Evolutionary conservation across 1,140 invertebrate genomes (phyloP), one percentile per base, ranked within the genome.

Genomic region (Musca vetustissima): DNA sequence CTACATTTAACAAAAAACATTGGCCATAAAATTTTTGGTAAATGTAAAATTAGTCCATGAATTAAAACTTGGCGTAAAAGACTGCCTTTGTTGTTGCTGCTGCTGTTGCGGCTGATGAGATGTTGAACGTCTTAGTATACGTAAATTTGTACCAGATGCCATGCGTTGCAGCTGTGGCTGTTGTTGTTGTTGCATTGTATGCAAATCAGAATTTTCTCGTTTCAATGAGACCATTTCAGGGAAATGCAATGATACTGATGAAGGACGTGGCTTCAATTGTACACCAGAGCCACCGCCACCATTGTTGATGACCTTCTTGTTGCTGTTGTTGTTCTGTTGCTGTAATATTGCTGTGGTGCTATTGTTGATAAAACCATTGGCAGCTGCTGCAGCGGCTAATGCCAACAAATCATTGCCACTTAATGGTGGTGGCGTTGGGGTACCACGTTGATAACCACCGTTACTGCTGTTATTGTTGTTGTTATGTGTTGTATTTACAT

Each of bases 31-130:
- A 74, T 81, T 81, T 73, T 81, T 81, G 64, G 79, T 81, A 70
- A 81, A 81, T 72, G 79, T 77, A 65, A 81, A 81, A 79, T 81
- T 81, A 64, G 74, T 81, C 79, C 79, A 81, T 72, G 79, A 79
- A 76, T 79, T 78, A 11, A 81, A 80, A 71, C 71, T 80, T 69
- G 79, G 79, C 74, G 74, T 67, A 76, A 78, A 52, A 43, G 48
- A 48, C 21, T 24, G 47, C 36, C 43, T 36, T 9, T 72, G 68
- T 64, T 71, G 70, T 32, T 70, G 71, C 14, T 70, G 53, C 19
- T 64, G 67, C 25, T 52, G 68, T 68, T 55, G 22, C 64, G 72
- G 70, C 65, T 78, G 78, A 28, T 78, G 74, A 8, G 75, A 76
- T 64, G 76, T 77, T 14, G 74, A 64, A 14, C 73, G 71, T 32